A percentile compares a stretch with the other conserved stretches of the same genome.
These are phyloP conservation scores for Drosophila pandora DNA, from an alignment of 1,140 invertebrate genomes.

Conservation along the genomic window DNA sequence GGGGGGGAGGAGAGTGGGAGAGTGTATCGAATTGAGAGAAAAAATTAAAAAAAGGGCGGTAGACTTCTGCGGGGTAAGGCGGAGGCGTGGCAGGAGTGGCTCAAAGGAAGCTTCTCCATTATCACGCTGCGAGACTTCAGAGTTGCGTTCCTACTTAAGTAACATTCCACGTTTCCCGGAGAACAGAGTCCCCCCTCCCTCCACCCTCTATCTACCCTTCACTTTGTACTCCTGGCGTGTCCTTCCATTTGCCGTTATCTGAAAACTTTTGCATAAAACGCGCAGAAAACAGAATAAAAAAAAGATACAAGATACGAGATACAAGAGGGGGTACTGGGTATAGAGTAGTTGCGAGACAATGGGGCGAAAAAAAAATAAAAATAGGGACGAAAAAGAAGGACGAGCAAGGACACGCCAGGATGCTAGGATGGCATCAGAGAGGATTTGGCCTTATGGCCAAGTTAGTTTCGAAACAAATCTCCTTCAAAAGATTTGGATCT, in stretches of 20 bases:
- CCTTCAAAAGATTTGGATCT: slow-evolving; percentile 22
- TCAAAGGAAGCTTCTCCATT: slow-evolving; percentile 49
- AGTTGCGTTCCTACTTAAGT: slow-evolving; percentile 71
- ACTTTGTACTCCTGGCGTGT: slow-evolving; percentile 1
- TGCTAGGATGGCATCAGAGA: slow-evolving; percentile 23
- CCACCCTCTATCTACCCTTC: neutral
- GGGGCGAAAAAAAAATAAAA: slow-evolving; percentile 3
- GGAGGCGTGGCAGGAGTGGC: neutral
- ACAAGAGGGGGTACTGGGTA: slow-evolving; percentile 36
- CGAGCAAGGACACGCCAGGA: slow-evolving; percentile 28
- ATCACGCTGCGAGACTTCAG: slow-evolving; percentile 62
- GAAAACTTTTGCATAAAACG: slow-evolving; percentile 42
- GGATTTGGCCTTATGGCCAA: slow-evolving; percentile 41
- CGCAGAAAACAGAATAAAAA: slow-evolving; percentile 14
- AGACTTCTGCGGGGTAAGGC: neutral
- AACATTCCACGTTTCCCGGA: slow-evolving; percentile 73
- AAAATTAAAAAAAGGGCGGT: neutral
- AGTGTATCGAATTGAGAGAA: slow-evolving; percentile 16
- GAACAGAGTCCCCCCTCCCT: slow-evolving; percentile 27
- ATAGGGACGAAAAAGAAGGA: slow-evolving; percentile 22
- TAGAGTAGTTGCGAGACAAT: slow-evolving; percentile 48
- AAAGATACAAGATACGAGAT: slow-evolving; percentile 39
- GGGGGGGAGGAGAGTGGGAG: neutral
- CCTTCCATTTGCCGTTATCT: slow-evolving; percentile 22
- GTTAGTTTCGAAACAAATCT: slow-evolving; percentile 32